Evolutionary conservation across 2,113 vertebrate genomes (phyloP).

Genomic region (Coryphaenoides rupestris): DNA sequence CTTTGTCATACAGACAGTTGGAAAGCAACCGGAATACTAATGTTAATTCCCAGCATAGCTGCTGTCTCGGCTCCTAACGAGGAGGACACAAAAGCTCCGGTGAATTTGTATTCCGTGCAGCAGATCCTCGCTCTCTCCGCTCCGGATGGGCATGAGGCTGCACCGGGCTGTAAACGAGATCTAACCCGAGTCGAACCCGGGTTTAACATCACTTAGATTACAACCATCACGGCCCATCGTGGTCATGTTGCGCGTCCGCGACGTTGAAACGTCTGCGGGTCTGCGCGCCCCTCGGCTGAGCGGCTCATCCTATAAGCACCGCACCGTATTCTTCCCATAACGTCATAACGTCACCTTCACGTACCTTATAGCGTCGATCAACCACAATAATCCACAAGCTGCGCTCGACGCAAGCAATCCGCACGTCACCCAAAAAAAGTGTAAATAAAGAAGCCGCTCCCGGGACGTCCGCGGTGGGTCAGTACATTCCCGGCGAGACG

Average conservation of each 20-base stretch:
- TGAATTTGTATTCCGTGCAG: constrained; percentile 56
- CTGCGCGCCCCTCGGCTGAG: background rate
- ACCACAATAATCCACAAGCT: background rate
- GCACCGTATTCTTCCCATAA: background rate
- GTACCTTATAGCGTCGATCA: background rate
- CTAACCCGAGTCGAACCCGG: constrained; percentile 32
- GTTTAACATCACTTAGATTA: no score
- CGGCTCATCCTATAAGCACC: no score
- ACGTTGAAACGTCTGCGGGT: background rate
- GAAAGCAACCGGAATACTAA: no score
- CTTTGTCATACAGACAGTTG: no score
- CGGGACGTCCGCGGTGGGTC: constrained; percentile 58
- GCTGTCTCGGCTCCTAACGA: background rate
- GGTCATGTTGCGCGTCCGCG: constrained; percentile 14
- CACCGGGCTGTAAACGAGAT: no score
- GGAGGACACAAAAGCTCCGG: constrained; percentile 45
- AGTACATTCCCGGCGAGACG: constrained; percentile 68
- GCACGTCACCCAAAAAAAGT: constrained; percentile 14
- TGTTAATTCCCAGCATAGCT: background rate
- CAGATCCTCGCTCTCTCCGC: background rate
- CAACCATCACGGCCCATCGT: constrained; percentile 4
- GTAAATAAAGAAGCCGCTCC: constrained; percentile 33
- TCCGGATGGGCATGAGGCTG: no score
- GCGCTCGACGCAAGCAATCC: background rate
- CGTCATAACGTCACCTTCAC: background rate